phyloP scores from a whole-genome alignment of 2,113 vertebrate genomes.

The Beaufortia kweichowensis region DNA sequence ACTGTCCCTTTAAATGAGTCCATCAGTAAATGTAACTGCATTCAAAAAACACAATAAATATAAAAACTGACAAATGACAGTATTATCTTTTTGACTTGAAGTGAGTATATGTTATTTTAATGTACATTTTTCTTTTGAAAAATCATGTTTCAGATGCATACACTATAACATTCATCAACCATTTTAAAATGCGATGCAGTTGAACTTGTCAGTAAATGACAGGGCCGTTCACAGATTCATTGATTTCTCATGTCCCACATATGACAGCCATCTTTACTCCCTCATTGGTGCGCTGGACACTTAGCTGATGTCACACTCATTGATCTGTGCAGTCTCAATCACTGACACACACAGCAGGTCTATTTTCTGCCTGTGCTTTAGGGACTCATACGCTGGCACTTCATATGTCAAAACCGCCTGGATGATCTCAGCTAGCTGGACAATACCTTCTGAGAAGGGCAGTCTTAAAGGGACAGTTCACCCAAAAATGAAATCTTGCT shows the following conservation, averaged over 20 bases:
- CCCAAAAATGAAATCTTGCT: neutral
- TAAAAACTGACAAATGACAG: too few species aligned
- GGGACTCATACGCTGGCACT: constrained; percentile 22
- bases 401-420: constrained; percentile 28
- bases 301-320: constrained; percentile 36
- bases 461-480: neutral
- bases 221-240: constrained; percentile 21
- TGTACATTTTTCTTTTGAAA: neutral
- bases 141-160: neutral
- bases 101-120: neutral
- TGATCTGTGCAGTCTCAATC: constrained; percentile 49
- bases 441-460: neutral
- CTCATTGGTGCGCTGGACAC: constrained; percentile 9
- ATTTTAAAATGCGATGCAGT: constrained; percentile 3
- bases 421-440: constrained; percentile 23
- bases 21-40: too few species aligned
- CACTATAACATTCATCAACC: neutral
- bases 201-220: constrained; percentile 24
- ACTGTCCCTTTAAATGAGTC: too few species aligned
- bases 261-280: constrained; percentile 24
- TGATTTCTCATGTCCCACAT: constrained; percentile 36
- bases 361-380: constrained; percentile 35
- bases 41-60: too few species aligned
- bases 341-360: constrained; percentile 38
- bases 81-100: too few species aligned